Conservation (phyloP, 1,140 invertebrate genomes). For the Drosophila elegans region DNA sequence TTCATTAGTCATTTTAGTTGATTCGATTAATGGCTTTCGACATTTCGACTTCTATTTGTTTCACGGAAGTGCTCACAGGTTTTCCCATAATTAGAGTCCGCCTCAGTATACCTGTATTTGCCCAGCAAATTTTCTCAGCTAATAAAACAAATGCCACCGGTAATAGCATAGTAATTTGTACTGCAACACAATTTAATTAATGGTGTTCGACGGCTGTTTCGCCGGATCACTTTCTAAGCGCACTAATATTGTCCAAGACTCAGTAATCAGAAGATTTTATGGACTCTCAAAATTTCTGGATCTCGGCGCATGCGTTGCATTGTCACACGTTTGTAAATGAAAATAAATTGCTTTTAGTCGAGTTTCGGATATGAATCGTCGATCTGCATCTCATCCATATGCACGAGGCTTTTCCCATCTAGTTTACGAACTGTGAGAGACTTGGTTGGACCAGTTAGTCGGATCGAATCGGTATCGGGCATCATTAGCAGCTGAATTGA, state of each 20-base stretch:
- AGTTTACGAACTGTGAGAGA: constrained; percentile 77
- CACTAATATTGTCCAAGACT: constrained; percentile 55
- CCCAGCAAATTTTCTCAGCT: constrained; percentile 72
- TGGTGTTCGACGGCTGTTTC: constrained; percentile 33
- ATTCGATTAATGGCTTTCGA: constrained; percentile 78
- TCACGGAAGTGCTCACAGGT: constrained; percentile 71
- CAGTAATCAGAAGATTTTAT: constrained; percentile 7
- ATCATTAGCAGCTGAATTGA: constrained; percentile 84
- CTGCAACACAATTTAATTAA: constrained; percentile 74
- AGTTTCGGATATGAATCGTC: constrained; percentile 36
- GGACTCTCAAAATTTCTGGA: constrained; percentile 49
- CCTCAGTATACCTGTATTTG: constrained; percentile 59
- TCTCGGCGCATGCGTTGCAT: constrained; percentile 72
- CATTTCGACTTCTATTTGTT: constrained; percentile 73
- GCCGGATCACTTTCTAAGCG: constrained; percentile 58
- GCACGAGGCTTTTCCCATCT: constrained; percentile 64
- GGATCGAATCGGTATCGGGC: constrained; percentile 58
- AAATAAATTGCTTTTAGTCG: constrained; percentile 73
- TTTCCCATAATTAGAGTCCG: constrained; percentile 77
- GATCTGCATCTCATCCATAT: constrained; percentile 64
- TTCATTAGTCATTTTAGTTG: constrained; percentile 78
- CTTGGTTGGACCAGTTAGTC: constrained; percentile 34
- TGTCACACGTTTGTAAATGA: constrained; percentile 81
- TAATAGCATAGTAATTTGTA: constrained; percentile 71
- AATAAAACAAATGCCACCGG: constrained; percentile 74